Percentiles rank a stretch among this genome's conserved stretches.
Conservation (phyloP, 2,888 invertebrate species). For the Zonitis immaculata region DNA sequence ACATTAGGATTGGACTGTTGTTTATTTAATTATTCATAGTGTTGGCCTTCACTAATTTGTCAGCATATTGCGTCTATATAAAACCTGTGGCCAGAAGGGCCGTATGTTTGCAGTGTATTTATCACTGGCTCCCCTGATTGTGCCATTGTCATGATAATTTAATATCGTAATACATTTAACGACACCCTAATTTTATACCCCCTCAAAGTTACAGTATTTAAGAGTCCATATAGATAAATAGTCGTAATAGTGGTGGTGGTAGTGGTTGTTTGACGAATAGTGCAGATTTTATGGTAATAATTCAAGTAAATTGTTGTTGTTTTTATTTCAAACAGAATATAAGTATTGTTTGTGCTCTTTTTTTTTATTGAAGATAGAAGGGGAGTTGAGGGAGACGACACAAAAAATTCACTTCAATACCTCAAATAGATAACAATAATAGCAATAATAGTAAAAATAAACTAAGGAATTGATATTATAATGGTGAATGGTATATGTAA, state of each 20-base stretch:
- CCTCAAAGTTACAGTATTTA: slow-evolving; percentile 21
- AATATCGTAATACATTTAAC: slow-evolving; percentile 52
- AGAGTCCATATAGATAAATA: slow-evolving; percentile 2
- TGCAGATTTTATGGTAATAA: slow-evolving; percentile 13
- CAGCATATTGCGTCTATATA: slow-evolving; percentile 50
- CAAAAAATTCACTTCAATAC: too few relatives aligned
- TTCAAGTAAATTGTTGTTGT: slow-evolving; percentile 11
- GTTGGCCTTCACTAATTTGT: slow-evolving; percentile 41
- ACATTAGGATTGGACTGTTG: slow-evolving; percentile 26
- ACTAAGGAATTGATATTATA: too few relatives aligned
- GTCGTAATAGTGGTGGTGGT: slow-evolving; percentile 8
- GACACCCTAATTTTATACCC: slow-evolving; percentile 49
- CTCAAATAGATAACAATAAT: too few relatives aligned
- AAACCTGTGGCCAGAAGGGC: slow-evolving; percentile 51
- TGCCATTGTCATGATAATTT: slow-evolving; percentile 52
- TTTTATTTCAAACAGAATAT: slow-evolving; percentile 5
- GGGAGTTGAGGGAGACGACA: background rate
- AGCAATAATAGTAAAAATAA: too few relatives aligned
- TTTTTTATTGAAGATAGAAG: too few relatives aligned
- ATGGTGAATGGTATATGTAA: too few relatives aligned
- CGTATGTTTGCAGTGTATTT: slow-evolving; percentile 51
- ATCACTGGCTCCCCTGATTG: slow-evolving; percentile 49
- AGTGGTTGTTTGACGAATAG: slow-evolving; percentile 10
- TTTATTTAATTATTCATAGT: slow-evolving; percentile 45
- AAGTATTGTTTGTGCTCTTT: background rate